Base-by-base conservation (phyloP, 2,113 vertebrate genomes). In the Mixornis gularis region DNA sequence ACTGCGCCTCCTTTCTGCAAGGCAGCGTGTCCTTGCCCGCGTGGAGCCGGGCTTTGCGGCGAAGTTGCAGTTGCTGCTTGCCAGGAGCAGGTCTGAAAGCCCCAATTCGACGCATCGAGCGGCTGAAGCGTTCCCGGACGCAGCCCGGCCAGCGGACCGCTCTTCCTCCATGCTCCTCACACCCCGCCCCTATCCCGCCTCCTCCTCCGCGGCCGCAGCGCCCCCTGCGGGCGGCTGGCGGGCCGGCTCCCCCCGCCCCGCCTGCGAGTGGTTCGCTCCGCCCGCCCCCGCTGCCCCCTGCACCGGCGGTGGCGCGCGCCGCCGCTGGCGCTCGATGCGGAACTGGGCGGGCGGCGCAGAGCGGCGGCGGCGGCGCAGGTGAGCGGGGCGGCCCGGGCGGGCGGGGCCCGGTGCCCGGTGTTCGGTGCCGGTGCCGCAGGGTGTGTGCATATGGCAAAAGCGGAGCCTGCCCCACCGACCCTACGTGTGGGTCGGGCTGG, bases 21-120 rank as follows among this genome's bases (percentile, higher is more conserved):
- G 34, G 69, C 3, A 2, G 40, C 3, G 2, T 2, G 34, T 5
- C 36, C 46, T 29, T 3, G 7, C 1, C 48, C 18, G 0, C 2
- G 46, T 1, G 44, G 8, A 32, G 49, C 55, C 9, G 5, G 8
- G 29, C 48, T 51, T 10, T 27, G 40, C 43, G 12, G 22, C 3
- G 13, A 43, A 41, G 16, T 40, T 27, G 30, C 30, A 10, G 63
- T 40, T 6, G 4, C 41, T 5, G 58, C 34, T 21, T 1, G 34
- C 55, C 44, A 4, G 36, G 49, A 13, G 2, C 2, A 30, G 29
- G 3, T 12, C 3, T 14, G 44, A 12, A 6, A 9, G 49, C 22
- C 3, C 20, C 10, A 10, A 13, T 2, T 24, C 7, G 3, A 4
- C 5, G 1, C 80, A 32, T 24, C 19, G 0, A 3, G 12, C 0